Evolutionary conservation across 2,797 vertebrate species (phyloP), one percentile per base, ranked within the genome.

Genomic region (Psittacula derbiana): DNA sequence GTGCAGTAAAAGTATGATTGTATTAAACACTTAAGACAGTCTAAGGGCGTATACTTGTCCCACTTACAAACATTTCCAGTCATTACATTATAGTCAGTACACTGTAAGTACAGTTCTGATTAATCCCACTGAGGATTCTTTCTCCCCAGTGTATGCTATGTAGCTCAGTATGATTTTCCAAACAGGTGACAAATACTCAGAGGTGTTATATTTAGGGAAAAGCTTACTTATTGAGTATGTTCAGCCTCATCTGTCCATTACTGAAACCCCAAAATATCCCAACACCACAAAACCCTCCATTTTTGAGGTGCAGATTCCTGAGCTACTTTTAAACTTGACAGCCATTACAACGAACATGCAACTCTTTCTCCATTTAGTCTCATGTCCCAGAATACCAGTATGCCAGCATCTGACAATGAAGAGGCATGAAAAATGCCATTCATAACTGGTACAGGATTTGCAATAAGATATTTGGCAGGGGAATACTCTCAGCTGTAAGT

Each of bases 101-200:
- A 27, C 23, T 25, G 67, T 25, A 87, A 92, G 62, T 64, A 70
- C 46, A 73, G 65, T 52, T 96, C 73, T 94, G 85, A 87, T 92
- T 66, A 73, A 86, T 55, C 64, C 90, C 80, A 60, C 27, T 20
- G 75, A 66, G 75, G 44, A 62, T 60, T 80, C 86, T 86, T 46
- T 82, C 66, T 50, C 50, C 38, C 36, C 5, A 3, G 49, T 43
- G 28, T 5, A 6, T 23, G 11, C 41, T 82, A 52, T 71, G 65
- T 8, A 74, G 83, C 46, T 81, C 36, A 31, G 41, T 8, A 7
- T 1, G 16, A 50, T 40, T 40, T 18, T 61, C 46, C 66, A 69
- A 75, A 71, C 28, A 1, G 2, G 33, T 33, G 47, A 74, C 57
- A 83, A 88, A 61, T 25, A 79, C 36, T 81, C 83, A 67, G 49